Evolutionary conservation across 2,113 vertebrate species (phyloP), one percentile per base, ranked within the genome.

Genomic region (Andinoacara biseriatus): DNA sequence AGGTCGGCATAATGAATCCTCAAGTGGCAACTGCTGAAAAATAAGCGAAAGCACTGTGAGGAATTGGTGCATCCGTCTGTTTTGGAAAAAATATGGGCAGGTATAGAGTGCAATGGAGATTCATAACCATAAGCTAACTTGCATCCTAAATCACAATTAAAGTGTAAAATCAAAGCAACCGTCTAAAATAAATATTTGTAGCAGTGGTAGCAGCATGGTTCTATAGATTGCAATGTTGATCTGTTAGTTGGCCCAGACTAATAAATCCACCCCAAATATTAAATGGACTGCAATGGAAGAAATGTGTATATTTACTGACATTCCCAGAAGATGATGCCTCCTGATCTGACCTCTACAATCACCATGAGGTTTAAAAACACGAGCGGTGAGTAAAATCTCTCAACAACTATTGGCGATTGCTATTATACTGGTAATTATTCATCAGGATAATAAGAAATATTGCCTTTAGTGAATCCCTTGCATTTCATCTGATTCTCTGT

Each of bases 1-100:
- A 92, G 87, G 90, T 93, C 89, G 83, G 46, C 1, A 10, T 74
- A 63, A 82, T 74, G 20, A 86, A 74, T 86, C 75, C 1, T 83
- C 58, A 58, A 85, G 81, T 87, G 81, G 80, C 62, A 72, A 76
- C 56, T 67, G 77, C 83, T 88, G 82, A 80, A 63, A 90, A 84
- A 88, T 60, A 89, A 80, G 33, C 35, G 52, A 83, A 83, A 76
- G 81, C 62, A 60, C 43, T 3, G 8, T 38, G 58, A 87, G 26
- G 49, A 62, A 58, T 63, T 11, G 20, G 29, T 38, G 58, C 57
- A 76, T 80, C 60, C 52, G 67, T 0, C 10, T 54, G 74, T 81
- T 87, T 54, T 33, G 43, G 11, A 52, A 79, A 83, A 54, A 72
- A 77, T 49, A 83, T 76, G 24, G 58, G n/a, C 31, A 8, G 24